Conservation (phyloP, 1,140 invertebrate genomes). For the Drosophila eugracilis region DNA sequence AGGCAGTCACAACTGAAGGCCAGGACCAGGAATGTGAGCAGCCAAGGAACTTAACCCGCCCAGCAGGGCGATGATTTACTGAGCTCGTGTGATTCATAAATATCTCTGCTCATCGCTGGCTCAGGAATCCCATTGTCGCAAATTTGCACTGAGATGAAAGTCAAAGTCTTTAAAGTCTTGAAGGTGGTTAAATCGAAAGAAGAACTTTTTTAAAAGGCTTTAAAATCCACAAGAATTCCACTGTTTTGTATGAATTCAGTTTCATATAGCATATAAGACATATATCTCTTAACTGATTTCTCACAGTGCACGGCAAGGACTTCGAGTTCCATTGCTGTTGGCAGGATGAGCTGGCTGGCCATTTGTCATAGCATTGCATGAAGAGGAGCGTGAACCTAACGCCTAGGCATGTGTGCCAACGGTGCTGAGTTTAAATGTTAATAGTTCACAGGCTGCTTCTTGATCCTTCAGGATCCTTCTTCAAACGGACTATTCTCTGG, state of each 20-base stretch:
- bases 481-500: conserved; percentile 10
- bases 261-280: background rate
- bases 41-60: background rate
- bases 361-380: conserved; percentile 28
- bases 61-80: conserved; percentile 55
- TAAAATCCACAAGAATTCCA: background rate
- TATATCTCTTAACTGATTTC: background rate
- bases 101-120: conserved; percentile 54
- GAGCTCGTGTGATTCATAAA: conserved; percentile 76
- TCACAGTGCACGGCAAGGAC: conserved; percentile 4
- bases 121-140: conserved; percentile 20
- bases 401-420: conserved; percentile 10
- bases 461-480: conserved; percentile 30
- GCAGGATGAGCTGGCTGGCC: conserved; percentile 14
- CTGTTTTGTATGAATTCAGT: background rate
- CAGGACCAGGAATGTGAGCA: background rate
- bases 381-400: conserved; percentile 2
- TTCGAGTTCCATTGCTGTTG: background rate
- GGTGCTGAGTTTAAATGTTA: conserved; percentile 65
- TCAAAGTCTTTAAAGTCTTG: too few relatives aligned
- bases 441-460: conserved; percentile 58
- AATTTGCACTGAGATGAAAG: conserved; percentile 13
- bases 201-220: background rate
- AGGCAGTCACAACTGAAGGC: too few relatives aligned
- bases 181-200: too few relatives aligned